Percentiles rank a stretch among this genome's conserved stretches.
Evolutionary conservation across 2,888 invertebrate genomes (phyloP).

Genomic region (Sicus ferrugineus): DNA sequence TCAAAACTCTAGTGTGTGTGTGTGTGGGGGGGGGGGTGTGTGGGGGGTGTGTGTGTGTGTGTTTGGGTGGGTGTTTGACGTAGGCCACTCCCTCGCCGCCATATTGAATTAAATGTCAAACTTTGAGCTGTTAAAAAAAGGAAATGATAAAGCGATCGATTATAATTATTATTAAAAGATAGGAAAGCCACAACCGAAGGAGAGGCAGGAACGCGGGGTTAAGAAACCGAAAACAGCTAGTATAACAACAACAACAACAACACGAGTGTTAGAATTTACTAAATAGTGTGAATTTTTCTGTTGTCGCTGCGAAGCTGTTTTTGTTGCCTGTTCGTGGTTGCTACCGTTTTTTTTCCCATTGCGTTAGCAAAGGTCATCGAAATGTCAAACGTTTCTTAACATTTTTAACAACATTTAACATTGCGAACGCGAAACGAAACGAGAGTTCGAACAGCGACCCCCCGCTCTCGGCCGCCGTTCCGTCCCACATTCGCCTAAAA

Average conservation of each 20-base stretch:
- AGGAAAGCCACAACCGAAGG: not conserved
- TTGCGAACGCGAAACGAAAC: no score
- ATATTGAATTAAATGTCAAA: constrained; percentile 51
- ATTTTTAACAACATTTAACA: no score
- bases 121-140: constrained; percentile 20
- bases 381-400: constrained; percentile 63
- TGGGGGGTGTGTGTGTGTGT: constrained; percentile 33
- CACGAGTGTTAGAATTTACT: not conserved
- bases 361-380: constrained; percentile 63
- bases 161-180: constrained; percentile 11
- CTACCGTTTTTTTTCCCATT: constrained; percentile 42
- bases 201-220: constrained; percentile 11
- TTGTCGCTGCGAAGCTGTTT: constrained; percentile 29
- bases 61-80: constrained; percentile 23
- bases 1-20: not conserved
- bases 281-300: constrained; percentile 21
- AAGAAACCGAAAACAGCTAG: constrained; percentile 57
- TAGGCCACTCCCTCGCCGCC: constrained; percentile 64
- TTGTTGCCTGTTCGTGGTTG: constrained; percentile 36
- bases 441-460: no score
- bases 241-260: constrained; percentile 19
- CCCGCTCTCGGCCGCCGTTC: no score
- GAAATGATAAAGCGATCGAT: constrained; percentile 23
- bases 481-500: no score
- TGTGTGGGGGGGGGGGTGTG: constrained; percentile 4